Base-by-base conservation (phyloP, 2,113 vertebrate genomes). In the Brachyhypopomus gauderio region DNA sequence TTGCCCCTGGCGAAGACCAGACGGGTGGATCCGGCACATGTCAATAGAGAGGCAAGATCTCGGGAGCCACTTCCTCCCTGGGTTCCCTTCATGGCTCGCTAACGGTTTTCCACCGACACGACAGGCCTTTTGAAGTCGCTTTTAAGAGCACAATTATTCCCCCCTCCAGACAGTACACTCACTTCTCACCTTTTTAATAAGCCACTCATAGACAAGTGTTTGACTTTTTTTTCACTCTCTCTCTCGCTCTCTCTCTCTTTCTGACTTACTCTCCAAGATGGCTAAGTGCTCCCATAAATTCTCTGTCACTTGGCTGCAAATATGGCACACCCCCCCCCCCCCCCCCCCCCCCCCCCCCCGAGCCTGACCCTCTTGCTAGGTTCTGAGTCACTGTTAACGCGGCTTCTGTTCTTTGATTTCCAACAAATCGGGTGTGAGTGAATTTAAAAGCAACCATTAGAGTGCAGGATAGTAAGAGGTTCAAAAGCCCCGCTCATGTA, bases 161-260 rank as follows among this genome's bases (percentile, higher is more conserved):
- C 85, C 87, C 85, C 87, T 89, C 92, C 90, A 93, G 93, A 93
- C 92, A 88, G 88, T 82, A 82, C 88, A 93, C 90, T 94, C 93
- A 94, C 93, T 93, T 94, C 91, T 92, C 93, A 94, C 93, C 93
- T 93, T 92, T 91, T 93, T 93, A 94, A 93, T 93, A 92, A 93
- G 91, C 84, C 87, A 64, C 88, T 91, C 88, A 87, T 88, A 92
- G 91, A 92, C 88, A 83, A 91, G 86, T 88, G 89, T 89, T 86
- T 78, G 82, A 69, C 79, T 77, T 87, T 89, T 86, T 66, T 79
- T 76, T 85, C 74, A 63, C 75, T 45, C 58, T 77, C 74, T 63
- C 75, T 45, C 58, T 77, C 77, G 83, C 80, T 79, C 70, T 72
- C 77, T 62, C 82, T 38, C 81, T 84, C 85, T 79, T 78, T 64